Evolutionary conservation across 2,888 invertebrate genomes (phyloP).

Genomic region (Lepidocyrtinus sp.): DNA sequence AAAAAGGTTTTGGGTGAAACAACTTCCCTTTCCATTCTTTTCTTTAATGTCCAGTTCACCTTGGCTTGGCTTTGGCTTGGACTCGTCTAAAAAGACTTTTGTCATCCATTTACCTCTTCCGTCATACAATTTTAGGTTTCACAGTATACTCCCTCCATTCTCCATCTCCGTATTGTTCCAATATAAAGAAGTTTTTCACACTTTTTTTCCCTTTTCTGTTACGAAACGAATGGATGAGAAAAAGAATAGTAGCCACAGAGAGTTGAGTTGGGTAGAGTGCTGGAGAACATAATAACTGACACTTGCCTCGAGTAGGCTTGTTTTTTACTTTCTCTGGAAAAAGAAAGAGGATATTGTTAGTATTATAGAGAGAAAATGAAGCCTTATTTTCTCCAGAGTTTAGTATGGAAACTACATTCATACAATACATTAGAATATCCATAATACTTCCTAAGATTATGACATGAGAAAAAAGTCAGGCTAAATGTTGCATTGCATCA

Average conservation of each 20-base stretch:
- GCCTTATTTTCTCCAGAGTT: background rate
- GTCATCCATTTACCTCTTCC: slow-evolving; percentile 13
- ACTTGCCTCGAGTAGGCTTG: background rate
- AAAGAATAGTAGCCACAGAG: background rate
- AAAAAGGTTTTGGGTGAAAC: slow-evolving; percentile 7
- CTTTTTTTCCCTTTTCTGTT: background rate
- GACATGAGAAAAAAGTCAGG: background rate
- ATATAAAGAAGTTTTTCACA: background rate
- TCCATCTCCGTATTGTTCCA: background rate
- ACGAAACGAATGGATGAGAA: background rate
- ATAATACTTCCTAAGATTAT: no score
- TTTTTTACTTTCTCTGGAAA: no score
- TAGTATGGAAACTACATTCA: no score
- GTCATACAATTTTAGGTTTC: slow-evolving; percentile 7
- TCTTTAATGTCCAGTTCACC: background rate
- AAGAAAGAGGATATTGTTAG: no score
- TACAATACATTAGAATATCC: no score
- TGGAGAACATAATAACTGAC: slow-evolving; percentile 10
- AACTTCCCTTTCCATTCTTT: background rate
- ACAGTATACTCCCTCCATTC: no score
- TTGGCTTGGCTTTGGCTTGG: background rate
- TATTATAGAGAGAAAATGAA: background rate
- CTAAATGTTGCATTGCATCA: slow-evolving; percentile 16
- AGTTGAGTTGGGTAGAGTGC: no score
- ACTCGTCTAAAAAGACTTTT: slow-evolving; percentile 8